Percentiles rank a stretch among this genome's conserved stretches.
Conservation (phyloP, 2,113 vertebrate genomes). For the Python bivittatus region DNA sequence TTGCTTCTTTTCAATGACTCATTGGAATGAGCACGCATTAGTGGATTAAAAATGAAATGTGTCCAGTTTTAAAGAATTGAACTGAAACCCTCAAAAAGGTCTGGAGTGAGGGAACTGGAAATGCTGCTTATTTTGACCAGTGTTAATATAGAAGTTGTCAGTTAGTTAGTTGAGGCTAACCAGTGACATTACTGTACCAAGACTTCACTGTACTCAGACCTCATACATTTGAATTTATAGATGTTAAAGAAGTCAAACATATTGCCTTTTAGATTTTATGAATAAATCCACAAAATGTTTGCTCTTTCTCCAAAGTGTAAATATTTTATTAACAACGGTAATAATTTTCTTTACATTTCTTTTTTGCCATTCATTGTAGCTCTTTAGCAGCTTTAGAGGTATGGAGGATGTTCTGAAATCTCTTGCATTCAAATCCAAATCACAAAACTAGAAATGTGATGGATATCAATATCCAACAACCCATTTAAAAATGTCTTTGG, state of each 20-base stretch:
- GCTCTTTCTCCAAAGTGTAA: not conserved
- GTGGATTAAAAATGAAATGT: constrained; percentile 22
- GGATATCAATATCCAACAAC: not conserved
- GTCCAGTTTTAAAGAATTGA: constrained; percentile 16
- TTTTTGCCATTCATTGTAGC: not conserved
- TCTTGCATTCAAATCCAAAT: not conserved
- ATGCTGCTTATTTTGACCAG: not conserved
- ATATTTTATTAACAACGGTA: not conserved
- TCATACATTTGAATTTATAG: not conserved
- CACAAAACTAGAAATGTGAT: not conserved
- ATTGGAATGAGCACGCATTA: constrained; percentile 12
- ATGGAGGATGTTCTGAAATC: not conserved
- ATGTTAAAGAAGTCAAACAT: not conserved
- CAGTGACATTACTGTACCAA: not conserved
- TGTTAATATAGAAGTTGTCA: not conserved
- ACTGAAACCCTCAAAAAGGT: not conserved
- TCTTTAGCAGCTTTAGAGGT: not conserved
- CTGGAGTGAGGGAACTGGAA: not conserved
- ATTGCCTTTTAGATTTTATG: not conserved
- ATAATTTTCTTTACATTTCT: not conserved
- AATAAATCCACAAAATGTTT: not conserved
- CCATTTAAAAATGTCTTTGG: not conserved
- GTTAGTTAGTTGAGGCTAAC: not conserved
- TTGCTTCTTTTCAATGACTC: constrained; percentile 5
- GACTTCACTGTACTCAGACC: not conserved